Base-by-base conservation (phyloP, 2,113 vertebrate species). In the Hippocampus zosterae region DNA sequence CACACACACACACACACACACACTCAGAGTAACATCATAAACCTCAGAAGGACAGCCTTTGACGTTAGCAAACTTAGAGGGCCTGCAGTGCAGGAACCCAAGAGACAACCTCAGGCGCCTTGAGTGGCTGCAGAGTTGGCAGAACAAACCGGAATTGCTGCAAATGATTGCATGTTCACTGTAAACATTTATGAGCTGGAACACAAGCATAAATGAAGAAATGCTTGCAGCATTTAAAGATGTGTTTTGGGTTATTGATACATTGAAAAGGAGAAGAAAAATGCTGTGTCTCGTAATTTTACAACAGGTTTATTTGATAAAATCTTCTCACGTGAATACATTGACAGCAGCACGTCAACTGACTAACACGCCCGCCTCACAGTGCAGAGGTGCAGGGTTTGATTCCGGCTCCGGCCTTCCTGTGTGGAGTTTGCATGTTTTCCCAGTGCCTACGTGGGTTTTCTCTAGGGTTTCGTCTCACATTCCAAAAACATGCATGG, bases 11-110 rank as follows among this genome's bases (percentile, higher is more conserved):
- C 66, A 56, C 67, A 42, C 48, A 25, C 50, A 68, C 25, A 74
- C 40, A 63, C 67, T 68, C 1, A 61, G 73, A 84, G 74, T 55
- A 85, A 71, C 78, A 73, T 76, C 69, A 40, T 76, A 75, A 82
- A 73, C 66, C 79, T 86, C 77, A 55, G 81, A 72, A 81, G 81
- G 76, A 87, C 84, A 72, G 33, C 77, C 77, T 82, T 74, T 86
- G 81, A 85, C 41, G 44, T 69, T 10, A 81, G 82, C 73, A 68
- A 81, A 81, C 85, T 88, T 80, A 29, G 79, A 87, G 73, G 78
- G 72, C 62, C 78, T 27, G 19, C 10, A 71, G 63, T 67, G 33
- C 80, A 78, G 64, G 66, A 65, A 76, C 55, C 77, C 80, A 56
- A 19, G 8, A 76, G 72, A 83, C 9, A 12, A 76, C 81, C 84